These are phyloP conservation scores for Julus scandinavius DNA, from an alignment of 2,888 invertebrate genomes.

Conservation along the genomic window DNA sequence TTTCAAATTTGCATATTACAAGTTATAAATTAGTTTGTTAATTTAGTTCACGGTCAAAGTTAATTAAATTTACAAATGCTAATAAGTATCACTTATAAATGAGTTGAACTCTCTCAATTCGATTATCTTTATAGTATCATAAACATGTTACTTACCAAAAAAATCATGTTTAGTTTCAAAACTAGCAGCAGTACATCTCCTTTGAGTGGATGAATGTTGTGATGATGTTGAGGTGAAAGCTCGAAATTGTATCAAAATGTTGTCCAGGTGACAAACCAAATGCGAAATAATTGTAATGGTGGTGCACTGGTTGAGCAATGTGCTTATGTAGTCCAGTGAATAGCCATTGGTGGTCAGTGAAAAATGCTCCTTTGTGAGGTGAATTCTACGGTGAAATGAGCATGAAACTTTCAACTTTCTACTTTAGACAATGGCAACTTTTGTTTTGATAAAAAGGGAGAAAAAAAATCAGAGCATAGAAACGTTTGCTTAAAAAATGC, in stretches of 20 bases:
- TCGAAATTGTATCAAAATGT: neutral
- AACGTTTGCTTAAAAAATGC: neutral
- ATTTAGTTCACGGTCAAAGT: no score
- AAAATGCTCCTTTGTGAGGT: neutral
- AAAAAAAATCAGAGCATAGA: conserved; percentile 38
- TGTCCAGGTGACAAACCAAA: neutral
- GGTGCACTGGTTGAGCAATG: neutral
- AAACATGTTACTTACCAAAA: neutral
- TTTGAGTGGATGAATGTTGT: neutral
- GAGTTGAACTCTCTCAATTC: no score
- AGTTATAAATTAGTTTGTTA: no score
- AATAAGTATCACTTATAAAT: no score
- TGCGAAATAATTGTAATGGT: neutral
- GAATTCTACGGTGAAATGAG: neutral
- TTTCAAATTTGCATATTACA: no score
- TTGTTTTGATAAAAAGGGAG: neutral
- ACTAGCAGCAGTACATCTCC: neutral
- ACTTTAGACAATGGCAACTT: neutral
- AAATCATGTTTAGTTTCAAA: neutral
- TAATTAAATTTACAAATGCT: no score
- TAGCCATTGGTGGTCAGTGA: conserved; percentile 28
- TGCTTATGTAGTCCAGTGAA: neutral
- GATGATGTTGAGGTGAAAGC: neutral
- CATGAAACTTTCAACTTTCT: conserved; percentile 12
- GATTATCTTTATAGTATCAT: neutral